Percentiles rank a stretch among this genome's conserved stretches.
Conservation (phyloP, 2,113 vertebrate genomes). For the Chunga burmeisteri region DNA sequence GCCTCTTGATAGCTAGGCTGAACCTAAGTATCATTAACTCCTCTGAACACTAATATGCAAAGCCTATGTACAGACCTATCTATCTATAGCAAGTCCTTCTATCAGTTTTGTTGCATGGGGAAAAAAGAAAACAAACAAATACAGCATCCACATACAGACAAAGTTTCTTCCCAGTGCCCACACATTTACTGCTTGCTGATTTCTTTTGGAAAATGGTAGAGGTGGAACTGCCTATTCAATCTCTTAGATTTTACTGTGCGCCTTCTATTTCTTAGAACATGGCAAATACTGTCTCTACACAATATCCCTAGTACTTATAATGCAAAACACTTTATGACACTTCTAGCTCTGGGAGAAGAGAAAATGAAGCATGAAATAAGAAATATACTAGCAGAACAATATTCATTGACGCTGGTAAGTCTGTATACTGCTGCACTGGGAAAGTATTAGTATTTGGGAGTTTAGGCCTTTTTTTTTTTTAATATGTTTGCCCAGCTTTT, state of each 20-base stretch:
- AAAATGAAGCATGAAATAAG: slow-evolving; percentile 76
- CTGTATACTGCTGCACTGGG: neutral
- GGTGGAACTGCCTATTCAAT: neutral
- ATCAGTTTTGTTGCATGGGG: neutral
- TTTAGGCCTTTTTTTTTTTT: neutral
- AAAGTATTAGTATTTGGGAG: neutral
- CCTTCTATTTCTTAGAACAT: slow-evolving; percentile 26
- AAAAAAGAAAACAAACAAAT: neutral
- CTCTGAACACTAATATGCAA: neutral
- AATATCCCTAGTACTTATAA: slow-evolving; percentile 58
- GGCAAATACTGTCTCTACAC: slow-evolving; percentile 56
- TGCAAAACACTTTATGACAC: slow-evolving; percentile 67
- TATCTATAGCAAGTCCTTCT: neutral
- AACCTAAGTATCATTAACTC: neutral
- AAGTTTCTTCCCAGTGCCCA: neutral
- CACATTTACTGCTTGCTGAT: neutral
- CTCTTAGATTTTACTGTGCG: neutral
- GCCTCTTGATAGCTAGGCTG: neutral
- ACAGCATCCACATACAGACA: neutral
- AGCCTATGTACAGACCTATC: neutral
- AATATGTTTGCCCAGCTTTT: neutral
- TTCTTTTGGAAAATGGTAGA: neutral
- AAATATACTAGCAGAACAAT: slow-evolving; percentile 73
- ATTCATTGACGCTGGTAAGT: slow-evolving; percentile 64
- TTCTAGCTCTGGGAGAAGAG: slow-evolving; percentile 63